phyloP scores from a whole-genome alignment of 2,888 invertebrate genomes.

The Cyrtodaria siliqua region DNA sequence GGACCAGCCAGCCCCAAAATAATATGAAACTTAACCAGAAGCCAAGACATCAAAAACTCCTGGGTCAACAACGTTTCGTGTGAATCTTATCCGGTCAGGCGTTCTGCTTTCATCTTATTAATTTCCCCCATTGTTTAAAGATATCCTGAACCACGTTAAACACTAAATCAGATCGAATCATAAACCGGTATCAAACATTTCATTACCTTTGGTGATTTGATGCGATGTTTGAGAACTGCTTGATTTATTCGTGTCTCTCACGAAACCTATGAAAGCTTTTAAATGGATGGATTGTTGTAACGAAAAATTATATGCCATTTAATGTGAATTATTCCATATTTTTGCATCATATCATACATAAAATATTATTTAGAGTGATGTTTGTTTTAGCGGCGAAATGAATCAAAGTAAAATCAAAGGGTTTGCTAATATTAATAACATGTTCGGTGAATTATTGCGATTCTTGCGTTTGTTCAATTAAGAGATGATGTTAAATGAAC shows the following conservation, averaged over 20 bases:
- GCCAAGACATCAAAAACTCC: too few relatives aligned
- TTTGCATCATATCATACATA: constrained; percentile 15
- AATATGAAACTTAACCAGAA: too few relatives aligned
- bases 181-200: constrained; percentile 50
- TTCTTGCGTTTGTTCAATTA: not conserved
- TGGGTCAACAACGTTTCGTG: not conserved
- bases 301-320: constrained; percentile 55
- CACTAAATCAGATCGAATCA: constrained; percentile 49
- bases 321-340: constrained; percentile 53
- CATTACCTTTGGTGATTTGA: constrained; percentile 53
- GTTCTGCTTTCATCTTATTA: constrained; percentile 10
- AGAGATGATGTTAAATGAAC: too few relatives aligned
- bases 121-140: constrained; percentile 16
- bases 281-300: constrained; percentile 31
- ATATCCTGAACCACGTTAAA: constrained; percentile 37
- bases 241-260: constrained; percentile 50
- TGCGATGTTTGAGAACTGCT: constrained; percentile 17
- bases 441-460: constrained; percentile 15
- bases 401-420: constrained; percentile 24
- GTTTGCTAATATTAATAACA: constrained; percentile 15
- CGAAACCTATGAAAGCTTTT: constrained; percentile 55
- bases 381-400: constrained; percentile 21
- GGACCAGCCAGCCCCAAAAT: too few relatives aligned
- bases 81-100: not conserved
- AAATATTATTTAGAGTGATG: constrained; percentile 33